A percentile compares a stretch with the other conserved stretches of the same genome.
Evolutionary conservation across 2,797 vertebrate genomes (phyloP).

Genomic region (Choloepus didactylus): DNA sequence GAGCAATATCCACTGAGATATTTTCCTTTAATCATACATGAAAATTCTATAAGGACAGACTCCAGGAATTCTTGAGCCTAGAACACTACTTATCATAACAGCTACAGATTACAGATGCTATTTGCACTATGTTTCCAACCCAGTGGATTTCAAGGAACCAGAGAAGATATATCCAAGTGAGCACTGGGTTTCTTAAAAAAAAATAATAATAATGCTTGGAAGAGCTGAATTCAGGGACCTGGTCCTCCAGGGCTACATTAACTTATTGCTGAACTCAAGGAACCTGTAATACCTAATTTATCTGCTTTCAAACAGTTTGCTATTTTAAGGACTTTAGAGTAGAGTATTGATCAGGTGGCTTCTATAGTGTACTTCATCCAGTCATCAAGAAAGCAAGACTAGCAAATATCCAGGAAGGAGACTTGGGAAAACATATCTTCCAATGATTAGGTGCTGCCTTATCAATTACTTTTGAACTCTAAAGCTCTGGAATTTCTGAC

Average conservation of each 20-base stretch:
- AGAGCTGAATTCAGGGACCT: neutral
- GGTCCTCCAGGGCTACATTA: neutral
- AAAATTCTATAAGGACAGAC: neutral
- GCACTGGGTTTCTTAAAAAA: neutral
- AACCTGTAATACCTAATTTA: neutral
- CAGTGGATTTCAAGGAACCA: neutral
- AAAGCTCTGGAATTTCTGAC: neutral
- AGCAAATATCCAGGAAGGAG: neutral
- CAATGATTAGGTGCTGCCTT: neutral
- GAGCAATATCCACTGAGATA: neutral
- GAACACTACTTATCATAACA: neutral
- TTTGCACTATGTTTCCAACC: neutral
- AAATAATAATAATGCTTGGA: neutral
- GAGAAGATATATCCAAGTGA: neutral
- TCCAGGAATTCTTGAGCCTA: neutral
- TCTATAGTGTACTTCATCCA: neutral
- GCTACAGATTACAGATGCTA: neutral
- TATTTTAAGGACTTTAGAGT: neutral
- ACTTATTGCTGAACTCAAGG: neutral
- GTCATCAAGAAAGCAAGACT: neutral
- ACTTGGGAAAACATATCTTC: neutral
- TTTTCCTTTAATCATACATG: neutral
- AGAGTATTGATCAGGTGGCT: neutral
- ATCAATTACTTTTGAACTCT: no score
- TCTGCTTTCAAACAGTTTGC: neutral